Base-by-base conservation (phyloP, 2,113 vertebrate genomes). In the Cottus gobio region DNA sequence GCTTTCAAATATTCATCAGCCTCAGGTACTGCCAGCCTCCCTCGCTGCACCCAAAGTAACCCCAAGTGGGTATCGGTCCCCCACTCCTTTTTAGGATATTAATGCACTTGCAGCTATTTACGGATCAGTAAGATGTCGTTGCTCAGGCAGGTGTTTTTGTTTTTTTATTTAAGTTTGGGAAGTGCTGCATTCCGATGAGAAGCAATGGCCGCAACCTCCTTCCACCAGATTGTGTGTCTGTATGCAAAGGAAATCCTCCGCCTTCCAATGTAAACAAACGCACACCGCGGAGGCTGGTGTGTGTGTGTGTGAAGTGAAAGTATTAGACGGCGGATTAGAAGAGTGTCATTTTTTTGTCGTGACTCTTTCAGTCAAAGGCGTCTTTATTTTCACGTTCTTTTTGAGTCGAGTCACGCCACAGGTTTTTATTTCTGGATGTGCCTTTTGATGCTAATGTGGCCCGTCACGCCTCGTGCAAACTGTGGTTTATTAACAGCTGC, bases 1-100 rank as follows among this genome's bases (percentile, higher is more conserved):
- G 71, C 79, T 67, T 68, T 89, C 28, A 89, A 56, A 85, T 85
- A 77, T 85, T 75, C 69, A 80, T 78, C 82, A 67, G 67, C 0
- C 42, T 44, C n/a, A 42, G 62, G 10, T 34, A n/a, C 50, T 10
- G 36, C 7, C 30, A 44, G 22, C 54, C 6, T 58, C 22, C 37
- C 24, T 71, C 57, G 7, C 67, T 64, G 72, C 73, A 37, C 31
- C 16, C 34, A 36, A n/a, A 48, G 57, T 28, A 3, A 2, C 36
- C 56, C 12, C 16, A 24, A 54, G 46, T 56, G 39, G 2, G 24
- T 46, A 26, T 60, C 6, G 16, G 13, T 71, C 8, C 5, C 4
- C n/a, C 22, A 2, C n/a, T 20, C 37, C n/a, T 0, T n/a, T 4
- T 62, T 11, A 34, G n/a, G 22, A 30, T n/a, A 37, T 65, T 62